phyloP scores from a whole-genome alignment of 2,113 vertebrate genomes.

The Solenodon paradoxus region DNA sequence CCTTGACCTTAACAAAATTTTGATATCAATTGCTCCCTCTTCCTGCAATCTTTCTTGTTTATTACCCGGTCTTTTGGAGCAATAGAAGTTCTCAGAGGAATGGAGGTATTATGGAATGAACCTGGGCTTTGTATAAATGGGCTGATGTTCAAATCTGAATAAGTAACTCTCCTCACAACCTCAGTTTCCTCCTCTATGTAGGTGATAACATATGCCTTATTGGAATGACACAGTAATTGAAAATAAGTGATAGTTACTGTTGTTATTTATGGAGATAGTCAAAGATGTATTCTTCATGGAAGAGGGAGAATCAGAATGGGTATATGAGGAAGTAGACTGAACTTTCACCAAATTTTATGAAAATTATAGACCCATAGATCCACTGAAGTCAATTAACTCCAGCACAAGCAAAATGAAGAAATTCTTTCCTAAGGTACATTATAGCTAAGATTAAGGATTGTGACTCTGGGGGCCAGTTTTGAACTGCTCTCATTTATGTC shows the following conservation, averaged over 20 bases:
- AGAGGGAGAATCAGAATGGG: not conserved
- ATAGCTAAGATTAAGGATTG: not conserved
- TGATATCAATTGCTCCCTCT: not conserved
- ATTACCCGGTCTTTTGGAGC: not conserved
- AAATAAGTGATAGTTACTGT: not conserved
- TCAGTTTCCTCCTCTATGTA: not conserved
- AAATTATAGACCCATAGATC: not conserved
- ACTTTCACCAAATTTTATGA: not conserved
- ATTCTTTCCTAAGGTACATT: not conserved
- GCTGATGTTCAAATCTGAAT: not conserved
- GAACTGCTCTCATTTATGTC: not conserved
- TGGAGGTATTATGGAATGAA: not conserved
- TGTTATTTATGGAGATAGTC: not conserved
- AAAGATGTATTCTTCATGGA: not conserved
- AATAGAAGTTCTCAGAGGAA: not conserved
- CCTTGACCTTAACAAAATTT: not conserved
- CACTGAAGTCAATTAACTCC: not conserved
- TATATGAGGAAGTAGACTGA: not conserved
- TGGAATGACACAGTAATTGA: not conserved
- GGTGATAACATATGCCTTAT: not conserved
- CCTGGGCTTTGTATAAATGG: not conserved
- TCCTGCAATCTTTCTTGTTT: not conserved
- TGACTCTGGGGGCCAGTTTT: not conserved
- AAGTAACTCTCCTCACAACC: not conserved
- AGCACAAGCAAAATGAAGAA: not conserved